Evolutionary conservation across 2,888 invertebrate genomes (phyloP).

Genomic region (Epistrophe grossulariae): DNA sequence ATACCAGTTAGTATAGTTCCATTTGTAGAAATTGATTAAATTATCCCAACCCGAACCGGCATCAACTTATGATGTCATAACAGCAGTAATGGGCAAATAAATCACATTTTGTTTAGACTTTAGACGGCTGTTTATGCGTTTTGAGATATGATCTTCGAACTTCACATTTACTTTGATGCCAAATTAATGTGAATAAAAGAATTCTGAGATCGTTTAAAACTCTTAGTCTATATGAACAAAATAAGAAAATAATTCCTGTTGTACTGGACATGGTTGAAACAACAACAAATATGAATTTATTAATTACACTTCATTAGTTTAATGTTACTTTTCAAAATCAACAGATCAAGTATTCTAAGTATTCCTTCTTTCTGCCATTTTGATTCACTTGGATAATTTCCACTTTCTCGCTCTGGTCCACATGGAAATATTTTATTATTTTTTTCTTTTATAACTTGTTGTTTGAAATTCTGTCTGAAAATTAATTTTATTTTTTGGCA

Average conservation of each 20-base stretch:
- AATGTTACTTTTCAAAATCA: conserved; percentile 10
- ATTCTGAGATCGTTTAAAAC: background rate
- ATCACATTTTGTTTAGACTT: conserved; percentile 9
- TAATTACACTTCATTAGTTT: conserved; percentile 16
- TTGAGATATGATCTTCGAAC: conserved; percentile 3
- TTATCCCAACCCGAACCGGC: conserved; percentile 11
- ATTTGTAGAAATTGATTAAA: conserved; percentile 28
- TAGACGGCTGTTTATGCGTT: background rate
- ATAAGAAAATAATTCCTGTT: background rate
- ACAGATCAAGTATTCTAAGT: background rate
- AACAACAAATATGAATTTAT: background rate
- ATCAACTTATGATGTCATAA: conserved; percentile 25
- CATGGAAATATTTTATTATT: background rate
- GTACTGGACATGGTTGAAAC: background rate
- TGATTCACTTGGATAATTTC: background rate
- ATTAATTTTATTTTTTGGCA: conserved; percentile 57
- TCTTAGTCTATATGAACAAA: background rate
- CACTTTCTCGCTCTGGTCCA: background rate
- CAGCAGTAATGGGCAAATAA: background rate
- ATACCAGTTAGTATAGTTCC: conserved; percentile 8
- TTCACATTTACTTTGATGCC: background rate
- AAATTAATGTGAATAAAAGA: background rate
- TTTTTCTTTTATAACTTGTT: conserved; percentile 22
- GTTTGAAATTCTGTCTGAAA: conserved; percentile 42
- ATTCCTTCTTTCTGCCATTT: background rate